phyloP scores from a whole-genome alignment of 2,113 vertebrate species.

The Marcusenius ussheri region DNA sequence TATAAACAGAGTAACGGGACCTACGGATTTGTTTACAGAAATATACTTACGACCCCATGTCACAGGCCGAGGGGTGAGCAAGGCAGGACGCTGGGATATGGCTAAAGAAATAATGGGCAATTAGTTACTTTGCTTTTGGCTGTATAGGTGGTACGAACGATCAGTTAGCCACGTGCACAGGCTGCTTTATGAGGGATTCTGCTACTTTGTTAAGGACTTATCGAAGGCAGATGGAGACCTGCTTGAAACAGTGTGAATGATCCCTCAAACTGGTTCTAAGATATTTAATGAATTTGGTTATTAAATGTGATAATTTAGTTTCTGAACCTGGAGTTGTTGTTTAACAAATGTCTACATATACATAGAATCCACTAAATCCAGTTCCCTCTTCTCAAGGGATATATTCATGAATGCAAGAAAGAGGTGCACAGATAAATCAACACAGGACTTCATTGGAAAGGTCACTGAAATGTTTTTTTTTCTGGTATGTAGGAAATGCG shows the following conservation, averaged over 20 bases:
- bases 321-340: background rate
- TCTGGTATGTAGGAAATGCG: background rate
- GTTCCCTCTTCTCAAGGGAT: background rate
- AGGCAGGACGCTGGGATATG: background rate
- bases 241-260: background rate
- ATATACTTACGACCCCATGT: background rate
- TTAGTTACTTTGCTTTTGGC: background rate
- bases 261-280: background rate
- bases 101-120: background rate
- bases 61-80: background rate
- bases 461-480: background rate
- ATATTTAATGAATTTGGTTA: background rate
- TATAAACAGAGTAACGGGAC: background rate
- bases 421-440: background rate
- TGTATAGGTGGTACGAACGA: background rate
- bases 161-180: background rate
- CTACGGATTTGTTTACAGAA: background rate
- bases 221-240: background rate
- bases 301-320: background rate
- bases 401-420: background rate
- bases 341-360: background rate
- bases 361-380: background rate
- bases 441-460: background rate
- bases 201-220: background rate
- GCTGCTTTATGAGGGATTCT: background rate